Evolutionary conservation across 2,113 vertebrate species (phyloP).

Genomic region (Limanda limanda): DNA sequence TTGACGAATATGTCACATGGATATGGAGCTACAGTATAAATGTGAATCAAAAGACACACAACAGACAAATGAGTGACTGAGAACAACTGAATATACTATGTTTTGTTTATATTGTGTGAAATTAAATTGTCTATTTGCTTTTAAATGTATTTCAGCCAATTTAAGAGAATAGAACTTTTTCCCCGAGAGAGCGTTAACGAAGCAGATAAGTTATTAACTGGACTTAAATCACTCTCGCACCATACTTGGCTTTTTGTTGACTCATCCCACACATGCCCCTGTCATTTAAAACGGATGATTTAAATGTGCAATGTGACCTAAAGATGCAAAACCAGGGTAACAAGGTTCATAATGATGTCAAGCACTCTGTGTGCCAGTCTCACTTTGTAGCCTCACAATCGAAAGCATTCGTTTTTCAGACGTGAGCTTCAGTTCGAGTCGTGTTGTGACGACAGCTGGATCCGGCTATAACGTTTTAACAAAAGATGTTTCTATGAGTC

Average conservation of each 20-base stretch:
- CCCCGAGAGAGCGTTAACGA: too few species aligned
- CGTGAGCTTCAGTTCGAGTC: background rate
- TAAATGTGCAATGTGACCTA: slow-evolving; percentile 48
- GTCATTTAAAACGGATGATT: slow-evolving; percentile 23
- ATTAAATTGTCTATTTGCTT: slow-evolving; percentile 31
- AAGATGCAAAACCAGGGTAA: slow-evolving; percentile 63
- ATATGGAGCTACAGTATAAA: slow-evolving; percentile 41
- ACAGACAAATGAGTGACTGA: slow-evolving; percentile 26
- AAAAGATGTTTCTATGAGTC: slow-evolving; percentile 18
- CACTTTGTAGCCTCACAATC: slow-evolving; percentile 57
- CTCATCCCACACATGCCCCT: slow-evolving; percentile 3
- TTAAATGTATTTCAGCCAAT: slow-evolving; percentile 12
- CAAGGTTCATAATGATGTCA: slow-evolving; percentile 72
- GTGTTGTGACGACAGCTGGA: slow-evolving; percentile 43
- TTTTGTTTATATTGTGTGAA: slow-evolving; percentile 30
- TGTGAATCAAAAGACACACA: slow-evolving; percentile 44
- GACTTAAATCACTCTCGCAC: background rate
- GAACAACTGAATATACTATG: slow-evolving; percentile 8
- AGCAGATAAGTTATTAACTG: background rate
- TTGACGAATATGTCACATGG: slow-evolving; percentile 40
- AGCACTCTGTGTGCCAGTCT: slow-evolving; percentile 69
- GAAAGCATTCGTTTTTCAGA: background rate
- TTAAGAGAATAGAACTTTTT: background rate
- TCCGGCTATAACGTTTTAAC: slow-evolving; percentile 4
- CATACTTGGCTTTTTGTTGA: background rate